phyloP scores from a whole-genome alignment of 2,888 invertebrate species.

The Sesia bembeciformis region DNA sequence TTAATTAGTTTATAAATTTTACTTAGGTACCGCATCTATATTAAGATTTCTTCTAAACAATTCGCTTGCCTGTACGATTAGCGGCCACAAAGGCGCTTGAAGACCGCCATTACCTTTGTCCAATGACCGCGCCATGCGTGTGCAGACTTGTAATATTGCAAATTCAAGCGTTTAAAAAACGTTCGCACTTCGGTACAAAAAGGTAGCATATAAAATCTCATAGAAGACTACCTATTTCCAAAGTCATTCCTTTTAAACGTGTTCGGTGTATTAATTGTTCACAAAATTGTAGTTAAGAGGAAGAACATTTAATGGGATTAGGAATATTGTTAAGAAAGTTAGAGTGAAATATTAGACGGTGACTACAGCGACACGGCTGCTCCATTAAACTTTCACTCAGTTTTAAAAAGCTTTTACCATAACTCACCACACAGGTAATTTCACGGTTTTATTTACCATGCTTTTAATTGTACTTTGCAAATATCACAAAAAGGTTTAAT shows the following conservation, averaged over 20 bases:
- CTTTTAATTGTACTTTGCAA: no score
- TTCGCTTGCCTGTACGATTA: constrained; percentile 8
- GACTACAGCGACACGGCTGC: neutral
- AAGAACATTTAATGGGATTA: neutral
- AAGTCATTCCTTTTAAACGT: no score
- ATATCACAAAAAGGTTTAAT: no score
- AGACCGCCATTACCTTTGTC: constrained; percentile 9
- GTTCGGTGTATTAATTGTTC: no score
- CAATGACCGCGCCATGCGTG: constrained; percentile 3
- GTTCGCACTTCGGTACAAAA: neutral
- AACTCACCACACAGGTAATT: no score
- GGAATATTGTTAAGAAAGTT: neutral
- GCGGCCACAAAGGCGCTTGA: constrained; percentile 8
- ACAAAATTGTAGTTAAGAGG: no score
- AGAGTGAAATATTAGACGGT: neutral
- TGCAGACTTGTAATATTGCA: constrained; percentile 1
- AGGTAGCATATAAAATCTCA: neutral
- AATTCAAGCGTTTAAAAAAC: neutral
- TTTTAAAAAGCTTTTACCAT: neutral
- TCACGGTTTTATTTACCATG: no score
- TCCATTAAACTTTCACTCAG: neutral
- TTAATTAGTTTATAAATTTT: no score
- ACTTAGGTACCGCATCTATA: no score
- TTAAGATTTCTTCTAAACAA: neutral
- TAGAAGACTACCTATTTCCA: neutral